These are phyloP conservation scores for Colostygia pectinataria DNA, from an alignment of 2,888 invertebrate genomes.

Conservation along the genomic window DNA sequence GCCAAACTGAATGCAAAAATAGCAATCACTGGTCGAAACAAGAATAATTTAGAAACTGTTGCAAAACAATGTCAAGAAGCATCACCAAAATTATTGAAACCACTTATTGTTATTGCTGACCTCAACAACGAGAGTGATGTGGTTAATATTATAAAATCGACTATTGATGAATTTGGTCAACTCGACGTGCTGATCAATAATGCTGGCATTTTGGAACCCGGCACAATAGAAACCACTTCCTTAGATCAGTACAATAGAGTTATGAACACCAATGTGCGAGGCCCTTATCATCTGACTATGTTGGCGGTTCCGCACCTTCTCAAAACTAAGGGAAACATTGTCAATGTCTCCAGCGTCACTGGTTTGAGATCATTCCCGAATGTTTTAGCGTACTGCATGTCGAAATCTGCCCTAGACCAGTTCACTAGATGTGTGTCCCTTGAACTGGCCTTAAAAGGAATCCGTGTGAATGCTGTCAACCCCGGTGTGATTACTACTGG, in stretches of 20 bases:
- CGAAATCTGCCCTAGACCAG: slow-evolving; percentile 96
- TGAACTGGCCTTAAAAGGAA: slow-evolving; percentile 89
- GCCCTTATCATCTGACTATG: slow-evolving; percentile 90
- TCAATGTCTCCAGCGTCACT: slow-evolving; percentile 96
- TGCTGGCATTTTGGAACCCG: slow-evolving; percentile 92
- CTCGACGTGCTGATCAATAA: slow-evolving; percentile 92
- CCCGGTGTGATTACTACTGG: slow-evolving; percentile 97
- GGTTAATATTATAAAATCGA: slow-evolving; percentile 85
- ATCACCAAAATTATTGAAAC: slow-evolving; percentile 64
- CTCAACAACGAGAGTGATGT: slow-evolving; percentile 87
- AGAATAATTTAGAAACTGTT: slow-evolving; percentile 85
- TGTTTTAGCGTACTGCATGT: slow-evolving; percentile 95
- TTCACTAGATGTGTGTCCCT: slow-evolving; percentile 95
- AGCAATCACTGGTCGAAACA: slow-evolving; percentile 87
- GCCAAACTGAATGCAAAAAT: slow-evolving; percentile 85
- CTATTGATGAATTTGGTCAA: slow-evolving; percentile 85
- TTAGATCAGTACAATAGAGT: slow-evolving; percentile 93
- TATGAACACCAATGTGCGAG: slow-evolving; percentile 93
- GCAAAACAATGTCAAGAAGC: slow-evolving; percentile 79
- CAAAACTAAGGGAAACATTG: slow-evolving; percentile 91
- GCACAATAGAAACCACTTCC: slow-evolving; percentile 91
- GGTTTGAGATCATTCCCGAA: slow-evolving; percentile 94
- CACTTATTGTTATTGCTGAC: slow-evolving; percentile 84
- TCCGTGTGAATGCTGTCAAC: slow-evolving; percentile 95
- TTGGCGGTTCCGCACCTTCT: slow-evolving; percentile 92